Conservation (phyloP, 1,140 invertebrate species). For the Drosophila ananassae region DNA sequence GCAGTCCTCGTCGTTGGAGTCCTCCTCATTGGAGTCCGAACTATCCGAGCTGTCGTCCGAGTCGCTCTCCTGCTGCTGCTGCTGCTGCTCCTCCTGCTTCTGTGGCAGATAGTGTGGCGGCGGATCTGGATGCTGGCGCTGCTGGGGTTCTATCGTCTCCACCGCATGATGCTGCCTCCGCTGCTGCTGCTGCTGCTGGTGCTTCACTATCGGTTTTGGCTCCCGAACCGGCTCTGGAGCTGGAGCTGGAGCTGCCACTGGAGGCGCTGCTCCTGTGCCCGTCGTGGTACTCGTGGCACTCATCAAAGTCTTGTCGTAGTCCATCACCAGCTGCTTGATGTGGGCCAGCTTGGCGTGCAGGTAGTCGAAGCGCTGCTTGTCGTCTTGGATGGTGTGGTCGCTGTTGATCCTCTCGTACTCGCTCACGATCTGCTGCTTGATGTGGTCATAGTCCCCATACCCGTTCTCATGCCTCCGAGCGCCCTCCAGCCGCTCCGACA, state of each 20-base stretch:
- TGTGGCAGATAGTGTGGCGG: constrained; percentile 21
- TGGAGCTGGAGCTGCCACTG: constrained; percentile 4
- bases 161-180: constrained; percentile 59
- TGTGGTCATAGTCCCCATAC: constrained; percentile 70
- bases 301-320: constrained; percentile 88
- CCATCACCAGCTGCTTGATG: constrained; percentile 93
- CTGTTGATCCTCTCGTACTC: constrained; percentile 92
- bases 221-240: constrained; percentile 4
- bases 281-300: constrained; percentile 36
- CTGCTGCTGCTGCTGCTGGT: constrained; percentile 33
- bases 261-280: not conserved
- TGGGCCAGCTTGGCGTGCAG: constrained; percentile 95
- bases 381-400: constrained; percentile 89
- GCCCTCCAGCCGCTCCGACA: constrained; percentile 84
- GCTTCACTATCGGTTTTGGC: constrained; percentile 5
- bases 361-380: constrained; percentile 91
- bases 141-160: constrained; percentile 62
- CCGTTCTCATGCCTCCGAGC: constrained; percentile 57
- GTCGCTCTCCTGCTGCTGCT: constrained; percentile 56
- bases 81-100: constrained; percentile 28
- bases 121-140: constrained; percentile 38
- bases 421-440: constrained; percentile 90
- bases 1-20: constrained; percentile 56
- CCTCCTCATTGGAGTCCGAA: constrained; percentile 76
- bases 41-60: constrained; percentile 75